These are phyloP conservation scores for Ramphastos sulfuratus DNA, from an alignment of 2,113 vertebrate species.

Conservation along the genomic window DNA sequence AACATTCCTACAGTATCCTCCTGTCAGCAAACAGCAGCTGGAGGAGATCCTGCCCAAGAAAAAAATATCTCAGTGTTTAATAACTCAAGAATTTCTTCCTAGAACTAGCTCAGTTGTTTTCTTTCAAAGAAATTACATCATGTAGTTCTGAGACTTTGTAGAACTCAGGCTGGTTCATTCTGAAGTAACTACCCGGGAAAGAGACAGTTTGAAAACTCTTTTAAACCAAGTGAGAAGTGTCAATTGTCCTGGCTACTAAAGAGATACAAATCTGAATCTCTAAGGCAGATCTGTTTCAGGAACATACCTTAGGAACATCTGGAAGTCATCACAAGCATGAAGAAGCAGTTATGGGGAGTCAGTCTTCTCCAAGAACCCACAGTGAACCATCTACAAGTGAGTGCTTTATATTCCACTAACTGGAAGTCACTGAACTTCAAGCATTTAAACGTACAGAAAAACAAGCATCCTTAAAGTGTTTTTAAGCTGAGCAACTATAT, in stretches of 20 bases:
- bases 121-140: not conserved
- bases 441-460: not conserved
- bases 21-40: not conserved
- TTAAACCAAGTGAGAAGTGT: not conserved
- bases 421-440: not conserved
- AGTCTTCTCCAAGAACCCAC: not conserved
- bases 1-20: not conserved
- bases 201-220: not conserved
- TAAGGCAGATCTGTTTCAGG: not conserved
- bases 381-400: not conserved
- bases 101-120: not conserved
- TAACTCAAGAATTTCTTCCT: not conserved
- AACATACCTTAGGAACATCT: not conserved
- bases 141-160: not conserved
- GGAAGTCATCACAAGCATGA: not conserved
- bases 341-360: not conserved
- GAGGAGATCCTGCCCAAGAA: not conserved
- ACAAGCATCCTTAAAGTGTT: not conserved
- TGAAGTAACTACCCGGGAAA: not conserved
- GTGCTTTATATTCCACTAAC: not conserved
- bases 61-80: not conserved
- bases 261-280: not conserved
- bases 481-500: not conserved
- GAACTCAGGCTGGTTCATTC: not conserved
- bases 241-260: not conserved